Percentiles rank a stretch among this genome's conserved stretches.
phyloP scores from a whole-genome alignment of 2,113 vertebrate species.

The Podarcis cretensis region DNA sequence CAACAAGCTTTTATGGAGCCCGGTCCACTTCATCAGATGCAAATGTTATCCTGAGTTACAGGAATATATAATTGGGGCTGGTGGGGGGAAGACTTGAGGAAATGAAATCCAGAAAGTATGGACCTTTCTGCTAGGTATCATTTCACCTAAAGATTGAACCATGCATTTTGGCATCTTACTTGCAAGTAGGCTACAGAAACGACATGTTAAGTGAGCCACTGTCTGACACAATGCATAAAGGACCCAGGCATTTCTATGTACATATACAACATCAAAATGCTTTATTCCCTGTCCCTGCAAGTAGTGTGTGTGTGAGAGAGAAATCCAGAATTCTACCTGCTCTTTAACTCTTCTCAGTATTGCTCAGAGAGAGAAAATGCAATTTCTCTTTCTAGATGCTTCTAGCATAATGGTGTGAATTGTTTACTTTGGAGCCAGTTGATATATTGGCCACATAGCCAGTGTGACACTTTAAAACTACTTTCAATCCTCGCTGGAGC shows the following conservation, averaged over 20 bases:
- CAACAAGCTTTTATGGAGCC: too few species aligned
- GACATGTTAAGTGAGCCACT: neutral
- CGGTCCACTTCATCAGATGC: neutral
- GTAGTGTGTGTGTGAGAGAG: too few species aligned
- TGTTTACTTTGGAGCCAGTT: neutral
- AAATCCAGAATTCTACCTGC: neutral
- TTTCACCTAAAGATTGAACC: neutral
- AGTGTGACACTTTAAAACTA: neutral
- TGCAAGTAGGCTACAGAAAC: neutral
- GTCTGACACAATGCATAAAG: neutral
- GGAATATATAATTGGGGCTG: neutral
- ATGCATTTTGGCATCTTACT: neutral
- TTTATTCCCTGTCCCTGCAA: neutral
- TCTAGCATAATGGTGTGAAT: neutral
- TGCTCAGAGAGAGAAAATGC: neutral
- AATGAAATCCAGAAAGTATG: neutral
- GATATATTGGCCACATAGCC: neutral
- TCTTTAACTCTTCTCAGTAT: accelerated
- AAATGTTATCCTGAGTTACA: neutral
- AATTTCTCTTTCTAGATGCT: neutral
- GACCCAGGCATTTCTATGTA: neutral
- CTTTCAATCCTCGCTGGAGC: neutral
- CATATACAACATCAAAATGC: neutral
- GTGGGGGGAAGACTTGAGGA: neutral
- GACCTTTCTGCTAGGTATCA: neutral